Evolutionary conservation across 1,140 invertebrate genomes (phyloP).

Genomic region (Drosophila orena): DNA sequence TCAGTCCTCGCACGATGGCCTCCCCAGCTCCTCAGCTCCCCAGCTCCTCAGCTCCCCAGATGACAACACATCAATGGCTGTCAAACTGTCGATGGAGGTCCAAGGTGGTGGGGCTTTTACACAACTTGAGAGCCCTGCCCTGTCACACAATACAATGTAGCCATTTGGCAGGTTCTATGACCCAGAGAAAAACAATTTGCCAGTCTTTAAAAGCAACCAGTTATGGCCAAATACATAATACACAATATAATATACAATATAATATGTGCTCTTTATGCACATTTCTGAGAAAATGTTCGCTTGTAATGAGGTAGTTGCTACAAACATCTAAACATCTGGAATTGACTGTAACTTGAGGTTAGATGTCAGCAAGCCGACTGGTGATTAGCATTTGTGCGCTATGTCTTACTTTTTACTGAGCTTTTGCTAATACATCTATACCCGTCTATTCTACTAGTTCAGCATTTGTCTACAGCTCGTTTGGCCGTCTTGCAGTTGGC

Average conservation of each 20-base stretch:
- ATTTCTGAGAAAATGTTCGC: conserved; percentile 29
- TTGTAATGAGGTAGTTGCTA: conserved; percentile 14
- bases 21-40: too few species aligned
- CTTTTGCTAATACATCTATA: too few species aligned
- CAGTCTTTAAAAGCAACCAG: conserved; percentile 9
- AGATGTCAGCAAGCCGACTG: conserved; percentile 7
- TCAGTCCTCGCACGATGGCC: neutral
- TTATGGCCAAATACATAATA: conserved; percentile 23
- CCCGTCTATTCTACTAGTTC: too few species aligned
- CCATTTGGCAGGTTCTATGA: conserved; percentile 30
- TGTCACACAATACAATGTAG: conserved; percentile 3
- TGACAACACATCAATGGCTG: too few species aligned
- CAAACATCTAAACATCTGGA: neutral
- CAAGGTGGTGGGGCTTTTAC: conserved; percentile 19
- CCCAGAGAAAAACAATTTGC: conserved; percentile 18
- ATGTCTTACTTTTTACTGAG: neutral
- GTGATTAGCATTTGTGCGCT: neutral
- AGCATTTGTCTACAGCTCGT: neutral
- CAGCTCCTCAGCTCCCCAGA: too few species aligned
- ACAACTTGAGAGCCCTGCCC: neutral
- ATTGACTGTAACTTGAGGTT: conserved; percentile 14
- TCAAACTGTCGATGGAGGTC: neutral
- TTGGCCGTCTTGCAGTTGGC: neutral
- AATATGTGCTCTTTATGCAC: conserved; percentile 17
- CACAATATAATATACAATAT: too few species aligned